These are phyloP conservation scores for Smittia aterrima DNA, from an alignment of 2,888 invertebrate species.

Conservation along the genomic window DNA sequence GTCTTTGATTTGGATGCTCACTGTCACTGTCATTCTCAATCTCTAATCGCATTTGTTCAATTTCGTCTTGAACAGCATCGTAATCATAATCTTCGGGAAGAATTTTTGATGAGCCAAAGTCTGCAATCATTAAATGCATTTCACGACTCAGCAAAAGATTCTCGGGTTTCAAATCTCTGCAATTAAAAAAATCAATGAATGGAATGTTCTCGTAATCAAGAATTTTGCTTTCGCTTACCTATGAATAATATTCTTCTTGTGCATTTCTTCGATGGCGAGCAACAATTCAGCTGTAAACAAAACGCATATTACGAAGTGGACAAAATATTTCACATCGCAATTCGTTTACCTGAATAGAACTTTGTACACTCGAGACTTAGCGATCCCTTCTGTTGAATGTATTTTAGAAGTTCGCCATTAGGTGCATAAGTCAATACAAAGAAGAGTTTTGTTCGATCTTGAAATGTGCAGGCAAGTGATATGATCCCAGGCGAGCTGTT, in stretches of 20 bases:
- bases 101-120: constrained; percentile 95
- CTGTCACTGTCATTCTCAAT: constrained; percentile 51
- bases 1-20: constrained; percentile 45
- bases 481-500: constrained; percentile 86
- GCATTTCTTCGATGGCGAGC: constrained; percentile 87
- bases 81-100: constrained; percentile 49
- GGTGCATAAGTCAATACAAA: constrained; percentile 94
- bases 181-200: not conserved
- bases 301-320: too few species aligned
- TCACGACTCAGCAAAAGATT: not conserved
- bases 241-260: constrained; percentile 84
- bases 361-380: constrained; percentile 86
- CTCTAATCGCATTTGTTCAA: not conserved
- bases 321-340: not conserved
- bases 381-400: constrained; percentile 85
- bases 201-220: not conserved
- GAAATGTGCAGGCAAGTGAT: constrained; percentile 93
- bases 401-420: constrained; percentile 89
- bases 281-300: constrained; percentile 73
- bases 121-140: constrained; percentile 65
- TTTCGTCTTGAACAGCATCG: constrained; percentile 4
- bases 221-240: not conserved
- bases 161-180: constrained; percentile 85
- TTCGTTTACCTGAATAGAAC: constrained; percentile 71
- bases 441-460: constrained; percentile 87